Base-by-base conservation (phyloP, 2,797 vertebrate species). In the Leptatherina wallacei region DNA sequence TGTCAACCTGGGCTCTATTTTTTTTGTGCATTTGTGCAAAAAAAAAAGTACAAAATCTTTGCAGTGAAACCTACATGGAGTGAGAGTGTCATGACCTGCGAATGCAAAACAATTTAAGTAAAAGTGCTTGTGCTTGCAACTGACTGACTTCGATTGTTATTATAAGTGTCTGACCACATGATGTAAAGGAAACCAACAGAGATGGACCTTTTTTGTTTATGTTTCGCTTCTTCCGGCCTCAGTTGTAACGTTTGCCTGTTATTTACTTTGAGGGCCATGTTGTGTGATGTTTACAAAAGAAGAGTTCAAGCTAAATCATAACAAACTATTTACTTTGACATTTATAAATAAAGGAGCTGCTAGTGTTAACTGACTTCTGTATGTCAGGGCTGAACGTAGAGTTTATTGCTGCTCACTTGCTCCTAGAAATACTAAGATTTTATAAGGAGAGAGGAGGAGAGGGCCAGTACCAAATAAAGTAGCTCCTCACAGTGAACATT, bases 211-310 rank as follows among this genome's bases (percentile, higher is more conserved):
- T 44, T 71, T 55, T 71, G 51, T 56, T 71, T 57, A 29, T 61
- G 42, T 71, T 71, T 71, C 38, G 35, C 69, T 63, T 63, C 52
- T 57, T 71, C 69, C 69, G 24, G 49, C 35, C 29, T 27, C 12
- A 44, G 20, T 58, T 40, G 22, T 27, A 63, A 20, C 40, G 1
- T 49, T 35, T 4, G 49, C 59, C n/a, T 60, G 49, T 35, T 59
- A 24, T 61, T 40, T 40, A 27, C 20, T 44, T 44, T 44, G 16
- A 44, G 5, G 13, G 16, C 18, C 16, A 20, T 44, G 18, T 22
- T 38, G 2, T 27, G 2, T 60, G 12, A 22, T 32, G 32, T 64
- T 12, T 35, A 13, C 30, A 64, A 35, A 16, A 20, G n/a, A 27
- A 24, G 20, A 35, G 13, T 12, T 30, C 1, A 12, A 33, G 6